These are phyloP conservation scores for Rhadinocentrus ornatus DNA, from an alignment of 2,797 vertebrate genomes.

Conservation along the genomic window DNA sequence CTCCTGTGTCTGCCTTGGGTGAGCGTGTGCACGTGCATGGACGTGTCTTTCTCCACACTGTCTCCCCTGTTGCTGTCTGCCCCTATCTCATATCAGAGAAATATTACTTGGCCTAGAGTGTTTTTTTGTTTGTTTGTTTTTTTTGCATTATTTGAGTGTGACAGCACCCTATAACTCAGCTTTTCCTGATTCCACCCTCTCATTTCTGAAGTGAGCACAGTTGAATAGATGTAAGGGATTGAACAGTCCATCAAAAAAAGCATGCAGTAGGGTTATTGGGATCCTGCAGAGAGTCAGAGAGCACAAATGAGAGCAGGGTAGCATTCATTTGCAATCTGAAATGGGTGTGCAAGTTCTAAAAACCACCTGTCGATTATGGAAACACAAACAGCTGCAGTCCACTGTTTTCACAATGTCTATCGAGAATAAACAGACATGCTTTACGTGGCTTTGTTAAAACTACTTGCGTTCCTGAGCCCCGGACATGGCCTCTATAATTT, in stretches of 20 bases:
- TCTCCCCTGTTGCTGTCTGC: too few relatives aligned
- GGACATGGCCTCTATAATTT: background rate
- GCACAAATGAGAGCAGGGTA: background rate
- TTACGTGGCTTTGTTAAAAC: background rate
- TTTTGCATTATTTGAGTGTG: background rate
- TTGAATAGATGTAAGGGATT: background rate
- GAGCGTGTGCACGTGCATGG: background rate
- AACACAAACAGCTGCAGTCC: background rate
- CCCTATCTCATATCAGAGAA: background rate
- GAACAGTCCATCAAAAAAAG: background rate
- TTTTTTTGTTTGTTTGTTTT: background rate
- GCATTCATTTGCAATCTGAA: too few relatives aligned
- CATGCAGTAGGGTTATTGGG: background rate
- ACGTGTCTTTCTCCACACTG: background rate
- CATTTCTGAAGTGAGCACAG: background rate
- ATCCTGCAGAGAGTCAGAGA: background rate
- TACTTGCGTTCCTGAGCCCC: background rate
- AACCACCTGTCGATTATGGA: background rate
- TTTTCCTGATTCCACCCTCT: background rate
- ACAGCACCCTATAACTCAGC: background rate
- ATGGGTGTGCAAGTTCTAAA: background rate
- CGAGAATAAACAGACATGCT: background rate
- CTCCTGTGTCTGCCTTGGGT: background rate
- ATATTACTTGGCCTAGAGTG: background rate
- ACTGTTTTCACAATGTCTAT: background rate